Base-by-base conservation (phyloP, 1,140 invertebrate species). In the Halictus rubicundus region DNA sequence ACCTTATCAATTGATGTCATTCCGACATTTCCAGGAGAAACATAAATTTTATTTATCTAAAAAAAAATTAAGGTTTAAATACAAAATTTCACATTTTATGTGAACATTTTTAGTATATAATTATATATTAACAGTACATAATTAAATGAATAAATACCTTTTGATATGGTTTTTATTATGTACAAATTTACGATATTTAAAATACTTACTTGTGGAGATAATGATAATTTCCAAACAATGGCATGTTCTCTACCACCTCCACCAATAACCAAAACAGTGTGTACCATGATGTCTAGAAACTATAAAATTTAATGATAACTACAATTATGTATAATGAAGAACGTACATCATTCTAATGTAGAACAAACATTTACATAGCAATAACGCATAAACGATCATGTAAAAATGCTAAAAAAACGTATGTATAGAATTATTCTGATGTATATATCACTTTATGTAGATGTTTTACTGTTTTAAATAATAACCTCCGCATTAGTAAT, bases 171-270 rank as follows among this genome's bases (percentile, higher is more conserved):
- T 42, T 2, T 42, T 42, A 27, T 1, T 37, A 74, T 72, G 42
- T 42, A 14, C 16, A 57, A 14, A 65, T 70, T 54, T 39, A 74
- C 42, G 46, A 27, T 16, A 65, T 39, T 72, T 61, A 59, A 71
- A 23, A 46, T 64, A 80, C 84, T 90, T 89, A 94, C 95, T 80
- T 94, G 89, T 14, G 94, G 87, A 61, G 97, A 98, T 90, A 98
- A 95, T 1, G 97, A 93, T 10, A 99, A 90, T 93, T 99, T 99
- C 98, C 98, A 99, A 84, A 95, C 96, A 83, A 99, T 94, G 16
- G 98, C 98, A 94, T 99, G 98, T 93, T 99, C 99, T 83, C 99
- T 94, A n/a, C 98, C 98, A 54, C 99, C 98, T 91, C 95, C 94
- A 21, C 99, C 99, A 89, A 99, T 95, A 10, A 99, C 95, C 66